A percentile compares a stretch with the other conserved stretches of the same genome.
These are phyloP conservation scores for Drosophila recens DNA, from an alignment of 2,888 invertebrate genomes.

Conservation along the genomic window DNA sequence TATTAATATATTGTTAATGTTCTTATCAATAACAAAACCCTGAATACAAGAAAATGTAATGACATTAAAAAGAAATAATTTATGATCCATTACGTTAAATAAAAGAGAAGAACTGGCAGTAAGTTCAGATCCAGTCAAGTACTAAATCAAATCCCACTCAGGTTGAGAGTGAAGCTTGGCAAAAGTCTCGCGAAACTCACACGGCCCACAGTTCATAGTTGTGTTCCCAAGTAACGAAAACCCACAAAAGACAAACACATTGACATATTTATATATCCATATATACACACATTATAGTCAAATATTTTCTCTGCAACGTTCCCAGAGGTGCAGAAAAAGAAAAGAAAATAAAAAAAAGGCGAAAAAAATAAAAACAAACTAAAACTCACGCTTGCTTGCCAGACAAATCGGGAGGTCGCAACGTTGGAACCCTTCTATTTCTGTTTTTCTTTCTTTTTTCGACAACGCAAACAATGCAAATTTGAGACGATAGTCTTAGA, in stretches of 20 bases:
- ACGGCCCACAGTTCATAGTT: conserved; percentile 41
- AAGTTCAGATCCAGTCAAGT: conserved; percentile 2
- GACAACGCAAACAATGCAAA: conserved; percentile 60
- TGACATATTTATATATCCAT: conserved; percentile 70
- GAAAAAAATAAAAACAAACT: conserved; percentile 20
- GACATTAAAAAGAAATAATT: neutral
- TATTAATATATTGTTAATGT: neutral
- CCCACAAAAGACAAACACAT: conserved; percentile 61
- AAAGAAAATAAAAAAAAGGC: conserved; percentile 8
- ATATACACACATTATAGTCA: conserved; percentile 65
- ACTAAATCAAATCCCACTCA: conserved; percentile 33
- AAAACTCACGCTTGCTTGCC: conserved; percentile 60
- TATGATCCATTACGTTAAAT: conserved; percentile 1
- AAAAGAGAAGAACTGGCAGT: conserved; percentile 1
- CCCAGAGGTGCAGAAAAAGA: conserved; percentile 47
- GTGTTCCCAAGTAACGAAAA: conserved; percentile 56
- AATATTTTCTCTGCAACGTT: conserved; percentile 71
- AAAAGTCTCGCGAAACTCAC: conserved; percentile 33
- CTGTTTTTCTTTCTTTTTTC: conserved; percentile 26
- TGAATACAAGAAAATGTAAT: neutral
- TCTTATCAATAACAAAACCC: neutral
- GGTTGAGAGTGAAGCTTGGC: conserved; percentile 5
- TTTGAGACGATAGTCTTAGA: conserved; percentile 42
- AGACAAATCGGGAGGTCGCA: conserved; percentile 60
- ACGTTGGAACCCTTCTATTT: conserved; percentile 45